Conservation (phyloP, 1,140 invertebrate species). For the Panagrolaimus sp. region DNA sequence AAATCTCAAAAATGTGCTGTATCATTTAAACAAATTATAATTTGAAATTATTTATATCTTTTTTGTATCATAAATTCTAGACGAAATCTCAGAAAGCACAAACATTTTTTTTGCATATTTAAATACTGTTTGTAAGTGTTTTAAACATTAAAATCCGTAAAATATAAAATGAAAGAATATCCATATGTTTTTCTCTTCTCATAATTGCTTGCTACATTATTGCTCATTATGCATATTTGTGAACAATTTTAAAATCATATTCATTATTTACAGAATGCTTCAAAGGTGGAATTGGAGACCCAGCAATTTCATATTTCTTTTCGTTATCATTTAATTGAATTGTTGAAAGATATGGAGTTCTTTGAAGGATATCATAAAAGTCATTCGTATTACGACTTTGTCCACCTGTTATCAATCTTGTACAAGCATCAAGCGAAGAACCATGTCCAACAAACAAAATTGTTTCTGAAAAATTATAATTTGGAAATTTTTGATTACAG, state of each 20-base stretch:
- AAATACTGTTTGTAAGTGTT: too few species aligned
- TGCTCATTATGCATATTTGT: too few species aligned
- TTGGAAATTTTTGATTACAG: neutral
- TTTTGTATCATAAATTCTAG: too few species aligned
- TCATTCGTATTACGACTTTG: constrained; percentile 12
- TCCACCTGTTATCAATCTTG: constrained; percentile 12
- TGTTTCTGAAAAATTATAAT: constrained; percentile 9
- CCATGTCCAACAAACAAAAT: constrained; percentile 13
- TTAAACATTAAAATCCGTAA: too few species aligned
- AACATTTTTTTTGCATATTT: too few species aligned
- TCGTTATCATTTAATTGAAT: constrained; percentile 11
- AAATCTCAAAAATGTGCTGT: too few species aligned
- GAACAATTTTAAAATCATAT: constrained; percentile 6
- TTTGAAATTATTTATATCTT: too few species aligned
- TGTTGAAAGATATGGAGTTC: constrained; percentile 17
- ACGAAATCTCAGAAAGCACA: too few species aligned
- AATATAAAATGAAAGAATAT: too few species aligned
- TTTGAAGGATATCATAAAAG: constrained; percentile 17
- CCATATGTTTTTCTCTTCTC: too few species aligned
- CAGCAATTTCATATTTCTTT: constrained; percentile 2
- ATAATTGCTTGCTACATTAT: too few species aligned
- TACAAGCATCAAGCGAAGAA: constrained; percentile 14
- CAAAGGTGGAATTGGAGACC: constrained; percentile 10
- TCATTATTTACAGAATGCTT: constrained; percentile 17
- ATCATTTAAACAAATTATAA: too few species aligned